Percentiles rank a stretch among this genome's conserved stretches.
phyloP scores from a whole-genome alignment of 1,140 invertebrate genomes.

The Lethrus apterus region DNA sequence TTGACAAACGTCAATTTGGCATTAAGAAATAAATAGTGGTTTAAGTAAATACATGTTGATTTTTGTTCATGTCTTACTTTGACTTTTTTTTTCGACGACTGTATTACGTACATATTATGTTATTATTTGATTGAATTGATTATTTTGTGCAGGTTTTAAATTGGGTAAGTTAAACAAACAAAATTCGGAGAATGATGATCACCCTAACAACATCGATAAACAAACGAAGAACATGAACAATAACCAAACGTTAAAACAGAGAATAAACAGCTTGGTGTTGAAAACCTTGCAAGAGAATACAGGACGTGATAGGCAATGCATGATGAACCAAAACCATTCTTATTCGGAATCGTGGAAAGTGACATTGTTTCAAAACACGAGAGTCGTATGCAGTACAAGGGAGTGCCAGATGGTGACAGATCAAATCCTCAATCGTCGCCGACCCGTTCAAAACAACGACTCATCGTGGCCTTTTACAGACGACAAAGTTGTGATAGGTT shows the following conservation, averaged over 20 bases:
- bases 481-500: slow-evolving; percentile 59
- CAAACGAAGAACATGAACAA: slow-evolving; percentile 42
- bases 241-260: slow-evolving; percentile 73
- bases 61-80: too few species aligned
- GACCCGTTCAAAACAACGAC: slow-evolving; percentile 1
- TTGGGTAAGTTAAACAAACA: too few species aligned
- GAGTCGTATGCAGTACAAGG: slow-evolving; percentile 66
- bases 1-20: too few species aligned
- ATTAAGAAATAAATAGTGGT: too few species aligned
- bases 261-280: slow-evolving; percentile 79
- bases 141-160: too few species aligned
- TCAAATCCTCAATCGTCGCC: slow-evolving; percentile 52
- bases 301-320: slow-evolving; percentile 62
- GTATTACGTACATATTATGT: too few species aligned
- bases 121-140: too few species aligned
- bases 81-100: too few species aligned
- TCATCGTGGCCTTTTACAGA: slow-evolving; percentile 32
- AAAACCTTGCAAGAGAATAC: slow-evolving; percentile 86
- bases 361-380: slow-evolving; percentile 71
- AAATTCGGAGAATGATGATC: slow-evolving; percentile 12
- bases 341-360: slow-evolving; percentile 71
- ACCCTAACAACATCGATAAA: slow-evolving; percentile 37
- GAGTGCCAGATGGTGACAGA: slow-evolving; percentile 72
- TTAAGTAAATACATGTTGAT: too few species aligned
- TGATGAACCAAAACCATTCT: slow-evolving; percentile 44